Evolutionary conservation across 2,113 vertebrate species (phyloP), one percentile per base, ranked within the genome.

Genomic region (Clarias gariepinus): DNA sequence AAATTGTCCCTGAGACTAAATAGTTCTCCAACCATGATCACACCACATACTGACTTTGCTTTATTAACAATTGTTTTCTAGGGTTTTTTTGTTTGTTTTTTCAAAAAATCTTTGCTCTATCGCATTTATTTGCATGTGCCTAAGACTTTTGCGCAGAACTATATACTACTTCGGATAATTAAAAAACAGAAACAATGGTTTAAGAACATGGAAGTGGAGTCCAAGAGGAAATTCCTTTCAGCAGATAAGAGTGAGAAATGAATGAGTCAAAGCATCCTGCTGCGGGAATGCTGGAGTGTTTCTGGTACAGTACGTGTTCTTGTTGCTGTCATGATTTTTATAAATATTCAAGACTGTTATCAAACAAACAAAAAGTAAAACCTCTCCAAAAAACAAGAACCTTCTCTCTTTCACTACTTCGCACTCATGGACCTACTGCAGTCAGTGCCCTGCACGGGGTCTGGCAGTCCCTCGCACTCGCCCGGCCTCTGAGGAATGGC

Each of bases 361-460:
- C 57, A 30, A 81, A 41, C 78, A 36, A 61, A 61, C 57, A 81
- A 5, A 41, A 30, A 61, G 25, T 25, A 41, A 80, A 80, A 30
- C 19, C 47, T 79, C 13, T 28, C 41, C n/a, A 57, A 55, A 52
- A 19, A 79, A 57, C 58, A 33, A 33, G 55, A 79, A 19, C n/a
- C n/a, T 1, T 77, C 53, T 79, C 7, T 61, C 13, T 12, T 21
- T 55, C n/a, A 68, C 52, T 23, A 19, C n/a, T 47, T 63, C 53
- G 69, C 60, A 63, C 53, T 52, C 23, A 69, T 68, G 82, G n/a
- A 98, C 98, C 83, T 96, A 99, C 98, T 97, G 96, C 98, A 99
- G 92, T 97, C 97, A 88, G 97, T 98, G 93, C 98, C 98, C 87
- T 93, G 96, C 78, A 99, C 96, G 0, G 98, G 98, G 81, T 97